Evolutionary conservation across 2,888 invertebrate species (phyloP).

Genomic region (Lampropteryx suffumata): DNA sequence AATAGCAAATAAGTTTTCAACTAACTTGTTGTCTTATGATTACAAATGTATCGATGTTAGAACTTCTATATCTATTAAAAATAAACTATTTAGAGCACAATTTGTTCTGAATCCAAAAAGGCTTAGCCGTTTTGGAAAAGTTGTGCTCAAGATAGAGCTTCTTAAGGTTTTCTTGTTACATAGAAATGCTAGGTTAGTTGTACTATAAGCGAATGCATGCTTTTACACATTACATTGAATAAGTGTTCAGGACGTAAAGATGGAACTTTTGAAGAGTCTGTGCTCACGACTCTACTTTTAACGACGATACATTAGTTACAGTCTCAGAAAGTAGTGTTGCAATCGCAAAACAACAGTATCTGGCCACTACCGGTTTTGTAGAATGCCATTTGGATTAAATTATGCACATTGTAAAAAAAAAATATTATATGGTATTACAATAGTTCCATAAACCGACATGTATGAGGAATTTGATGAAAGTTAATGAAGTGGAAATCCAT

Average conservation of each 20-base stretch:
- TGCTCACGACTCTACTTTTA: no score
- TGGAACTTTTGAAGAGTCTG: background rate
- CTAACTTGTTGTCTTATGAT: constrained; percentile 60
- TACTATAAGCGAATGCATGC: constrained; percentile 20
- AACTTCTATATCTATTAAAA: background rate
- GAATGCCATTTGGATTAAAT: no score
- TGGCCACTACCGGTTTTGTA: no score
- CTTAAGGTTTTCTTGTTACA: constrained; percentile 23
- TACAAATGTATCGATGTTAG: constrained; percentile 24
- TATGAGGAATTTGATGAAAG: no score
- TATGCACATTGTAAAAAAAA: no score
- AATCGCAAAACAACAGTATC: no score
- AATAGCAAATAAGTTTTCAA: constrained; percentile 37
- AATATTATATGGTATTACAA: no score
- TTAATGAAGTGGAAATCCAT: no score
- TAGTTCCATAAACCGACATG: no score
- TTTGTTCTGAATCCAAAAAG: constrained; percentile 10
- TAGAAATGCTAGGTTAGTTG: constrained; percentile 34
- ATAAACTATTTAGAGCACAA: constrained; percentile 32
- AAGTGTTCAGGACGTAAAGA: constrained; percentile 18
- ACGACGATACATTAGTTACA: no score
- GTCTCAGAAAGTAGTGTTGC: no score
- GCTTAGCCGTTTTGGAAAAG: constrained; percentile 21
- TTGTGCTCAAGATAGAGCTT: constrained; percentile 26
- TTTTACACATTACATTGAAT: constrained; percentile 19